A percentile compares a stretch with the other conserved stretches of the same genome.
phyloP scores from a whole-genome alignment of 2,113 vertebrate species.

The Crotalus viridis region DNA sequence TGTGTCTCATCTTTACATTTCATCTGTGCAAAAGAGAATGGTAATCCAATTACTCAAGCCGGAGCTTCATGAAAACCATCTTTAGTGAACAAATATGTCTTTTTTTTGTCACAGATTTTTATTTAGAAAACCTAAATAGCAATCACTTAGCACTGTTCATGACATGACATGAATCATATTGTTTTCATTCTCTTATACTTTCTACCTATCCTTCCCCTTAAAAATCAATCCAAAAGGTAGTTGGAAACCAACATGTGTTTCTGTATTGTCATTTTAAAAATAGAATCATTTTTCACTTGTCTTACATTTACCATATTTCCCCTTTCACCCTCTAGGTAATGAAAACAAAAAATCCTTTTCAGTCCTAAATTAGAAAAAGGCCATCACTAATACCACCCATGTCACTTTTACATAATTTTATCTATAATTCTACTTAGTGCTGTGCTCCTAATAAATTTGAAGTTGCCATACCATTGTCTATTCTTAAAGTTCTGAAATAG shows the following conservation, averaged over 20 bases:
- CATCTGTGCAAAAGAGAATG: constrained; percentile 11
- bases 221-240: neutral
- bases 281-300: neutral
- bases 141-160: neutral
- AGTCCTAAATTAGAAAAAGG: no score
- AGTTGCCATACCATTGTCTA: no score
- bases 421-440: no score
- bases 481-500: no score
- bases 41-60: constrained; percentile 16
- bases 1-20: constrained; percentile 13
- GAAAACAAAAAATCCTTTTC: no score
- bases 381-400: no score
- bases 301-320: neutral
- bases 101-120: constrained; percentile 35
- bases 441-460: no score
- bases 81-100: neutral
- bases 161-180: neutral
- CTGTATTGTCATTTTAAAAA: no score
- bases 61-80: constrained; percentile 14
- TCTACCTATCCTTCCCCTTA: neutral
- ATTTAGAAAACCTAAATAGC: constrained; percentile 25
- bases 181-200: neutral
- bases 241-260: neutral
- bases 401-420: no score
- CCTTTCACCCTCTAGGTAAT: neutral